Base-by-base conservation (phyloP, 2,113 vertebrate genomes). In the Pungitius pungitius region DNA sequence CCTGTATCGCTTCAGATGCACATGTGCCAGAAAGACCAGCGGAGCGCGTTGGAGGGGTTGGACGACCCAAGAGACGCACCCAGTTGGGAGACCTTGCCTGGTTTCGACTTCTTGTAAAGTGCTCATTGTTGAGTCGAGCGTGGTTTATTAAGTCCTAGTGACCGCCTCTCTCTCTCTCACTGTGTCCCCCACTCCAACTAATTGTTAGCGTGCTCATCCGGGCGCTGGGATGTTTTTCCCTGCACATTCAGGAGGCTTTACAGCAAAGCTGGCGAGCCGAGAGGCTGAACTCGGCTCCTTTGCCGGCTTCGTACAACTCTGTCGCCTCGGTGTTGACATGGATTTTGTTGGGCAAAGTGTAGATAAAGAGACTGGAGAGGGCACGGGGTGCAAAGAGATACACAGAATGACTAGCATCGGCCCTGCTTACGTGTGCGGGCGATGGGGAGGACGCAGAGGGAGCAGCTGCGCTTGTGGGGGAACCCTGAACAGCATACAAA, bases 401-500 rank as follows among this genome's bases (percentile, higher is more conserved):
- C 60, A 56, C 69, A 49, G 73, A 82, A 52, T 59, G 77, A 81
- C 43, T 75, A 63, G 59, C 76, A 57, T 57, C 61, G 57, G 33
- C 33, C 33, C 33, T 33, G 63, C 40, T 39, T 52, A 64, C 61
- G 40, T 13, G 40, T 20, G 49, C 52, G 39, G 68, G 26, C 69
- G 69, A 84, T 70, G 78, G 30, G 54, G 39, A 51, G 57, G 73
- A 52, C 37, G 76, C 27, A 33, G 47, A 73, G 82, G 77, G 82
- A 90, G 84, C 84, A 87, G 78, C 80, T 85, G 78, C 62, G 72
- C 79, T 77, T 86, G 75, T 78, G 80, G 69, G 71, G 82, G 69
- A 80, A 84, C 69, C 60, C 81, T 78, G 85, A 90, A 77, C 83
- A 77, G 87, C 83, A 88, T 90, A 89, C 84, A 88, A 93, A 86